These are phyloP conservation scores for Drosophila flavopinicola DNA, from an alignment of 2,888 invertebrate species.

Conservation along the genomic window DNA sequence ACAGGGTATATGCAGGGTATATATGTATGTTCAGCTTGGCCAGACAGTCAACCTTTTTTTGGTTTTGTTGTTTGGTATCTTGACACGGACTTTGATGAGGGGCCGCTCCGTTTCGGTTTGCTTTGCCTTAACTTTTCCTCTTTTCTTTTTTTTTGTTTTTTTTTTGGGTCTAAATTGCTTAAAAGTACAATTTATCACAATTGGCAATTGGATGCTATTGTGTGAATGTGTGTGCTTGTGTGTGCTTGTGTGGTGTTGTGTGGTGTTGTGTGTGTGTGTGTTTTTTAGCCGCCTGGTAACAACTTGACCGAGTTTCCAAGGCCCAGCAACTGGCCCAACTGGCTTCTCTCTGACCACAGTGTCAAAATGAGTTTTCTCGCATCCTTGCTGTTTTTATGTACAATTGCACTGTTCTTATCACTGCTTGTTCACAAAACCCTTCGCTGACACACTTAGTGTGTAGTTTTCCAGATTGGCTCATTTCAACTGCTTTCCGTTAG, in stretches of 20 bases:
- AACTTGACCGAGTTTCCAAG: slow-evolving; percentile 56
- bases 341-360: slow-evolving; percentile 35
- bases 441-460: slow-evolving; percentile 16
- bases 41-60: slow-evolving; percentile 39
- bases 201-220: slow-evolving; percentile 70
- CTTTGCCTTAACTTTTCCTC: slow-evolving; percentile 25
- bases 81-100: slow-evolving; percentile 63
- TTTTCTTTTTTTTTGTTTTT: slow-evolving; percentile 8
- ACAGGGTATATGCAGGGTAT: slow-evolving; percentile 26
- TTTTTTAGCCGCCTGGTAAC: slow-evolving; percentile 27
- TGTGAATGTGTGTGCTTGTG: slow-evolving; percentile 19
- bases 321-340: slow-evolving; percentile 1
- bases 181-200: slow-evolving; percentile 80
- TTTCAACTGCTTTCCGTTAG: slow-evolving; percentile 41
- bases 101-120: slow-evolving; percentile 36
- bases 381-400: slow-evolving; percentile 30
- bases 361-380: slow-evolving; percentile 59
- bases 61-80: slow-evolving; percentile 28
- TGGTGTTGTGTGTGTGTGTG: slow-evolving; percentile 17
- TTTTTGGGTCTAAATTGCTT: slow-evolving; percentile 65
- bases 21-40: not conserved
- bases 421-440: not conserved
- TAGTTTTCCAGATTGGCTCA: slow-evolving; percentile 53
- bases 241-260: slow-evolving; percentile 13
- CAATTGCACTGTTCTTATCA: slow-evolving; percentile 36